These are phyloP conservation scores for Timema cristinae DNA, from an alignment of 2,888 invertebrate species.

Conservation along the genomic window DNA sequence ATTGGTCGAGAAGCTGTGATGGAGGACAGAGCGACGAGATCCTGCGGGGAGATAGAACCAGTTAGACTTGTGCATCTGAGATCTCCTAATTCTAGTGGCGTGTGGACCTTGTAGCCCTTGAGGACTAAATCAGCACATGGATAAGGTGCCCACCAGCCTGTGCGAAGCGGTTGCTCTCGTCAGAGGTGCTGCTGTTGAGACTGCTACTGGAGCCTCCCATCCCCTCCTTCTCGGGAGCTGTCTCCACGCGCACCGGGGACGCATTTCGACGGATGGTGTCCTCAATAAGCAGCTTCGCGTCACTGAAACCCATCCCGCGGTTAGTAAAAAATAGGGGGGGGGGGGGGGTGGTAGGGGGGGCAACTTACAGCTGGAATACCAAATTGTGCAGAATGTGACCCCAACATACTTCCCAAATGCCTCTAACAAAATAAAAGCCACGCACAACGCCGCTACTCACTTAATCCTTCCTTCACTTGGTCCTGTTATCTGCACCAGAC, in stretches of 20 bases:
- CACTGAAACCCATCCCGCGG: conserved; percentile 49
- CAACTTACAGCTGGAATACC: not conserved
- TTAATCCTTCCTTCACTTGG: conserved; percentile 89
- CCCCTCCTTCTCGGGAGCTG: conserved; percentile 50
- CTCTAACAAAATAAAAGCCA: too few relatives aligned
- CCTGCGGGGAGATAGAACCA: conserved; percentile 17
- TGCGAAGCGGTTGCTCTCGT: conserved; percentile 45
- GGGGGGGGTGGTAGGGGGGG: not conserved
- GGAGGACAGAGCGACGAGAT: conserved; percentile 43
- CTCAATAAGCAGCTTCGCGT: conserved; percentile 90
- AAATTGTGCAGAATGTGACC: not conserved
- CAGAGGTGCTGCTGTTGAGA: conserved; percentile 70
- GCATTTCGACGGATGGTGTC: conserved; percentile 94
- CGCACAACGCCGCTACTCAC: conserved; percentile 52
- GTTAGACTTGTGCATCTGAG: too few relatives aligned
- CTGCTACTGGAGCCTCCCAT: conserved; percentile 71
- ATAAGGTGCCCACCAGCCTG: not conserved
- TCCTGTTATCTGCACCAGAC: conserved; percentile 93
- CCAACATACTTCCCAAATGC: too few relatives aligned
- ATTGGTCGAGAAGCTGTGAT: conserved; percentile 78
- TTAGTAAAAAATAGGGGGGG: conserved; percentile 13
- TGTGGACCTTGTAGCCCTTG: not conserved
- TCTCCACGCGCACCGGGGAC: conserved; percentile 69
- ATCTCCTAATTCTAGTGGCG: not conserved
- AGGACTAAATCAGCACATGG: not conserved